Conservation (phyloP, 2,797 vertebrate species). For the Acipenser transmontanus region DNA sequence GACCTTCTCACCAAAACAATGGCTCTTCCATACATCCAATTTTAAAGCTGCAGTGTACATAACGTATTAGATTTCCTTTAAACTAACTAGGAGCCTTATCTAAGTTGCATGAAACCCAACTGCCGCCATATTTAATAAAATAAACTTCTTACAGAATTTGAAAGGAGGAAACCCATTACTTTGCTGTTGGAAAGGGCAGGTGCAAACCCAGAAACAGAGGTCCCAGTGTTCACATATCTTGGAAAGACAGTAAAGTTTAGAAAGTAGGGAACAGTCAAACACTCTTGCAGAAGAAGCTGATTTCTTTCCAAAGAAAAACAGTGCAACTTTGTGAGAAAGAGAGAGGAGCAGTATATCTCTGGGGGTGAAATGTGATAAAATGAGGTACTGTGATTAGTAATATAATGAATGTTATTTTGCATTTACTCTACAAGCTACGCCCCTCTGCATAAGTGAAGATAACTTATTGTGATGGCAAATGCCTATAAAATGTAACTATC, state of each 20-base stretch:
- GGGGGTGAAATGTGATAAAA: too few relatives aligned
- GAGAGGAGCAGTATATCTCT: too few relatives aligned
- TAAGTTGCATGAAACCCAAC: slow-evolving; percentile 17
- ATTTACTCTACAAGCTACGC: too few relatives aligned
- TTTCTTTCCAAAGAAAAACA: slow-evolving; percentile 48
- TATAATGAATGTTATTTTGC: too few relatives aligned
- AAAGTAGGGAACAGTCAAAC: slow-evolving; percentile 58
- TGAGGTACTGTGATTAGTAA: too few relatives aligned
- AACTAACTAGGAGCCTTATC: background rate
- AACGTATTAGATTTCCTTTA: slow-evolving; percentile 7
- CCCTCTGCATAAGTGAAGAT: too few relatives aligned
- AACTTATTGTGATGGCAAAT: too few relatives aligned
- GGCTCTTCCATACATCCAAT: too few relatives aligned
- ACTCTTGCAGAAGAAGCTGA: slow-evolving; percentile 63
- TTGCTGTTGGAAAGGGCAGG: slow-evolving; percentile 48
- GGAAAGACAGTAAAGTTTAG: slow-evolving; percentile 59
- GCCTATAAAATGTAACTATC: too few relatives aligned
- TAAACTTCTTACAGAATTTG: slow-evolving; percentile 19
- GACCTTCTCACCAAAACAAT: too few relatives aligned
- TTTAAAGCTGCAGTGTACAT: background rate
- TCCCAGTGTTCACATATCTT: slow-evolving; percentile 54
- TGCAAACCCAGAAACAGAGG: slow-evolving; percentile 66
- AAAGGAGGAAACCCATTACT: background rate
- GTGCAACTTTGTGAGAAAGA: slow-evolving; percentile 43
- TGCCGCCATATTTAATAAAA: slow-evolving; percentile 33